Evolutionary conservation across 64 coral and sea anemone genomes (phyloP), one percentile per base, ranked within the genome.

Genomic region (Montipora sp.): DNA sequence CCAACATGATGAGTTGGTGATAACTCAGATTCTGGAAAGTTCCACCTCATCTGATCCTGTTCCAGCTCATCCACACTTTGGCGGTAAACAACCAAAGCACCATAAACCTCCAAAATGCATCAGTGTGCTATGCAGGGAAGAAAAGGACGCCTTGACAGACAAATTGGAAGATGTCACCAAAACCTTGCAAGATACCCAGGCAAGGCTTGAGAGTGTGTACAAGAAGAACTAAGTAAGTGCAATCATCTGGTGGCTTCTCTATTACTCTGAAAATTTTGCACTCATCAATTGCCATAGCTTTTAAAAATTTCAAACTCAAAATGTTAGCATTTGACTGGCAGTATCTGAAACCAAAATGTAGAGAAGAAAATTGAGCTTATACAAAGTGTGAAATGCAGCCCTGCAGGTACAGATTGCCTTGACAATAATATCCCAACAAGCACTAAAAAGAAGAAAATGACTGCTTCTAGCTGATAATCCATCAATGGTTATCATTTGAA

Each of bases 21-120:
- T 76, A 36, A 76, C 74, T 12, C 9, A 76, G 74, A 76, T 76
- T 76, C 74, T 76, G 27, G 21, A 43, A 36, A 43, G 20, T 12
- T 76, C 27, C 43, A 23, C 74, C 23, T 12, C 23, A 21, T 36
- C 74, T 36, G 74, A 36, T 21, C 74, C 74, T 12, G n/a, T 44
- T 81, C 48, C 78, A 9, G 14, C 4, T 14, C 59, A 84, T 84
- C 59, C 81, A 84, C 55, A 84, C 58, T 84, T 84, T 84, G 81
- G 81, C 12, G 81, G 55, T 14, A 84, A 84, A 84, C 60, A 84
- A 44, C 81, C 81, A 63, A 84, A 84, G 44, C 53, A 66, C 20
- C 81, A 84, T 44, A 14, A 15, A 65, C 74, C 74, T 7, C 81
- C 81, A 65, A 84, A 84, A 36, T 84, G 22, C 24, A 84, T 84